Evolutionary conservation across 2,113 vertebrate species (phyloP), one percentile per base, ranked within the genome.

Genomic region (Cisticola juncidis): DNA sequence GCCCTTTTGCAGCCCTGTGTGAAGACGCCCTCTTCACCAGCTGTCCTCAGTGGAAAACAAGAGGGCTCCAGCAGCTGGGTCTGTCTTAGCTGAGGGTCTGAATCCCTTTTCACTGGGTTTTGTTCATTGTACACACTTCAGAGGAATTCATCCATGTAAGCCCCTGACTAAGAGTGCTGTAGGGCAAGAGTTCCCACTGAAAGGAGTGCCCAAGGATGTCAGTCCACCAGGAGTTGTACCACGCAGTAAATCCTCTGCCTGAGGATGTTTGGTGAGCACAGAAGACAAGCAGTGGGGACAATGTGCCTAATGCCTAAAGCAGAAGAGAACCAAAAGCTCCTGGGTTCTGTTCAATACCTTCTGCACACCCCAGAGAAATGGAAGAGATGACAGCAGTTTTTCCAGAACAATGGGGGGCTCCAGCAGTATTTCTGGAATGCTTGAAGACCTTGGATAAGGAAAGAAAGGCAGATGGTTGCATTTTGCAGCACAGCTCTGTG

Each of bases 191-290:
- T 10, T 72, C 38, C 24, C 53, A 12, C 20, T 17, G 66, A 69
- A 87, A 68, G 13, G 54, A 26, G 31, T 18, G 23, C 24, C 42
- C 12, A 31, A 74, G 65, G 60, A 68, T 53, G 47, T 36, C 19
- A 68, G 51, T 5, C 7, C 22, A 12, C 35, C 28, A 44, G 42
- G n/a, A 45, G 28, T 53, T 3, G 1, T 3, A 21, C 11, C 23
- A 26, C 0, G 0, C 44, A 23, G 35, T 2, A 7, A 1, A 3
- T 26, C 40, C 44, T 88, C 77, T 62, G 42, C 20, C 38, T 44
- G 9, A 0, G 0, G 42, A 29, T 9, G 14, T 24, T 14, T 36
- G 71, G 26, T 1, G 33, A 83, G 58, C 0, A 3, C 2, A 25
- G 48, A 69, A 76, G 8, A 24, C 11, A 25, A 86, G 42, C 21